These are phyloP conservation scores for Habroteleia sp. DNA, from an alignment of 2,888 invertebrate genomes.

Conservation along the genomic window DNA sequence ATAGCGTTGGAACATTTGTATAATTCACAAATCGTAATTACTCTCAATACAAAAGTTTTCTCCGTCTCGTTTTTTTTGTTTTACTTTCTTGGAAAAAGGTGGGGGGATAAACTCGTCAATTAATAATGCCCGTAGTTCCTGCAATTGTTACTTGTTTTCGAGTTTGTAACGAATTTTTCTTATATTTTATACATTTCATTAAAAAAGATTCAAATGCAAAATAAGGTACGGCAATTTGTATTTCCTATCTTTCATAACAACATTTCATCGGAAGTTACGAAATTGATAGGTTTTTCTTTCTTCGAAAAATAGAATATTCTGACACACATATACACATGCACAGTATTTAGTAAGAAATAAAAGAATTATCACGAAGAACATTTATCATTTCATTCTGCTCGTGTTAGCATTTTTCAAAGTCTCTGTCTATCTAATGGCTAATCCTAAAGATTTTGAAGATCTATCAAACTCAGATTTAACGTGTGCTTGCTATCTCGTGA, in stretches of 20 bases:
- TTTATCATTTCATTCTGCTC: constrained; percentile 6
- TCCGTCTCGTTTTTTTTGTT: constrained; percentile 58
- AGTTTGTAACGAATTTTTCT: constrained; percentile 65
- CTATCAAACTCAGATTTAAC: constrained; percentile 50
- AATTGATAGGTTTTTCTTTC: constrained; percentile 5
- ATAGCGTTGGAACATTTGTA: constrained; percentile 60
- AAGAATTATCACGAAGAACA: constrained; percentile 3
- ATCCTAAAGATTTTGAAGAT: constrained; percentile 26
- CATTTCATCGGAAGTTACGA: constrained; percentile 7
- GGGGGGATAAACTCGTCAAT: constrained; percentile 75
- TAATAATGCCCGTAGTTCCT: constrained; percentile 71
- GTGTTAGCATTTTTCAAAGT: constrained; percentile 3
- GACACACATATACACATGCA: neutral
- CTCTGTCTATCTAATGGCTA: constrained; percentile 43
- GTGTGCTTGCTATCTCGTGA: constrained; percentile 12
- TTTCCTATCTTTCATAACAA: constrained; percentile 20
- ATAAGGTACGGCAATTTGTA: constrained; percentile 45
- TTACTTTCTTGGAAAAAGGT: constrained; percentile 64
- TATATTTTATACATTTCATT: constrained; percentile 69
- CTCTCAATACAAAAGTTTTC: constrained; percentile 71
- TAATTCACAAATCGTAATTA: constrained; percentile 72
- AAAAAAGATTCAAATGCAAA: constrained; percentile 51
- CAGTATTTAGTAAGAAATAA: neutral
- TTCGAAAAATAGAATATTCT: neutral
- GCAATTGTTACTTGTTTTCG: constrained; percentile 63